Conservation (phyloP, 2,113 vertebrate genomes). For the Heptranchias perlo region DNA sequence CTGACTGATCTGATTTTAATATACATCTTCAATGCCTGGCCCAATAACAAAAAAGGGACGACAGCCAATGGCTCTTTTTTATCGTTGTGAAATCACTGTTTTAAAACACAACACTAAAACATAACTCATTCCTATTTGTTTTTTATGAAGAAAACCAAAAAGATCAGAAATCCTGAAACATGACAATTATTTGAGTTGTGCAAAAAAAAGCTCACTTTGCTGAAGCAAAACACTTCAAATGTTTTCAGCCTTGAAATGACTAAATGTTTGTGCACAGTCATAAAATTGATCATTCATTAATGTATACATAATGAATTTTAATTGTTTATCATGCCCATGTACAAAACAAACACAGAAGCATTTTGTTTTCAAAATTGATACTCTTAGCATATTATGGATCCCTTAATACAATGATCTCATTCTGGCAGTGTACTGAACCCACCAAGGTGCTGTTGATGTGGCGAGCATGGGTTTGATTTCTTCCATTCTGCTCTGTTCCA, state of each 20-base stretch:
- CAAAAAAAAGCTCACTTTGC: too few species aligned
- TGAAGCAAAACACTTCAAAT: neutral
- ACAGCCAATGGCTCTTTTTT: neutral
- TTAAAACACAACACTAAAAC: neutral
- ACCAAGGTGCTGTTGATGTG: neutral
- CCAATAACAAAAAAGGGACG: neutral
- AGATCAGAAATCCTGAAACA: neutral
- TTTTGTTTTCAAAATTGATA: neutral
- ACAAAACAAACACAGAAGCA: neutral
- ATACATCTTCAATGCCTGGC: neutral
- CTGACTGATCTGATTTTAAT: neutral
- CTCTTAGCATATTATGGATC: neutral
- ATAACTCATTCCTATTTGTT: too few species aligned
- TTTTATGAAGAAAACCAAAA: too few species aligned
- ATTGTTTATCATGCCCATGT: neutral
- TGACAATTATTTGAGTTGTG: neutral
- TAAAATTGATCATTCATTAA: neutral
- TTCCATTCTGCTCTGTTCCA: too few species aligned
- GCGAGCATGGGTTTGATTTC: neutral
- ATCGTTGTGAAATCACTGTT: neutral
- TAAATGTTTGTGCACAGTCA: neutral
- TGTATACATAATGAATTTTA: neutral
- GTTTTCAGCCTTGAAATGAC: neutral
- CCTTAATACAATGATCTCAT: neutral
- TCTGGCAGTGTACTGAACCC: neutral